Percentiles rank a stretch among this genome's conserved stretches.
phyloP scores from a whole-genome alignment of 2,113 vertebrate genomes.

The Connochaetes taurinus region DNA sequence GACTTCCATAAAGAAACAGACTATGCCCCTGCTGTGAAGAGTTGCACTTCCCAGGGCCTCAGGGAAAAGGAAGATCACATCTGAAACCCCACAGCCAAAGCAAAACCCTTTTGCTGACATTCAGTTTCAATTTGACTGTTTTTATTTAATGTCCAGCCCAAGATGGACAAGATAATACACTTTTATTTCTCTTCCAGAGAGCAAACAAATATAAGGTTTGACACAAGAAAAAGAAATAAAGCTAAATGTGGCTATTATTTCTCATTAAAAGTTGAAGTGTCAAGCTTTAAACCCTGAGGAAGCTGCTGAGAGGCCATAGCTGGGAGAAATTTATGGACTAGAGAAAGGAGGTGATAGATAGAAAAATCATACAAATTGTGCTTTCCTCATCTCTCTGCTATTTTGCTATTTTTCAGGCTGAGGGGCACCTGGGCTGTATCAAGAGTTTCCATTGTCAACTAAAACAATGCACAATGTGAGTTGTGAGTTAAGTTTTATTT shows the following conservation, averaged over 20 bases:
- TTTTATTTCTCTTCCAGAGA: constrained; percentile 4
- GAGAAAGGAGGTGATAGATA: not conserved
- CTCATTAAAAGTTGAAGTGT: not conserved
- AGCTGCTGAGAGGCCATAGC: not conserved
- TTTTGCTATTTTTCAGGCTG: not conserved
- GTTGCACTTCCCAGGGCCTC: not conserved
- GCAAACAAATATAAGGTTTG: not conserved
- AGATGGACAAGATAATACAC: not conserved
- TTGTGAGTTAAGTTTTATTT: not conserved
- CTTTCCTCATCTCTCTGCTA: not conserved
- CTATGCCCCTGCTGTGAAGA: not conserved
- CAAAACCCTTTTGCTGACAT: not conserved
- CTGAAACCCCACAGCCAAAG: not conserved
- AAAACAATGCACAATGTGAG: not conserved
- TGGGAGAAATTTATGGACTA: not conserved
- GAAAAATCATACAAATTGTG: not conserved
- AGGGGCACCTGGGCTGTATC: not conserved
- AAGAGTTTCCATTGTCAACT: not conserved
- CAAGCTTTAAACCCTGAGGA: not conserved
- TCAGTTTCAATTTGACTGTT: not conserved
- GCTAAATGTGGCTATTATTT: not conserved
- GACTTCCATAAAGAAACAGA: not conserved
- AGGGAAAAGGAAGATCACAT: not conserved
- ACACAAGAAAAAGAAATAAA: not conserved
- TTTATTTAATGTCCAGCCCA: not conserved